These are phyloP conservation scores for Gari tellinella DNA, from an alignment of 2,888 invertebrate species.

Conservation along the genomic window DNA sequence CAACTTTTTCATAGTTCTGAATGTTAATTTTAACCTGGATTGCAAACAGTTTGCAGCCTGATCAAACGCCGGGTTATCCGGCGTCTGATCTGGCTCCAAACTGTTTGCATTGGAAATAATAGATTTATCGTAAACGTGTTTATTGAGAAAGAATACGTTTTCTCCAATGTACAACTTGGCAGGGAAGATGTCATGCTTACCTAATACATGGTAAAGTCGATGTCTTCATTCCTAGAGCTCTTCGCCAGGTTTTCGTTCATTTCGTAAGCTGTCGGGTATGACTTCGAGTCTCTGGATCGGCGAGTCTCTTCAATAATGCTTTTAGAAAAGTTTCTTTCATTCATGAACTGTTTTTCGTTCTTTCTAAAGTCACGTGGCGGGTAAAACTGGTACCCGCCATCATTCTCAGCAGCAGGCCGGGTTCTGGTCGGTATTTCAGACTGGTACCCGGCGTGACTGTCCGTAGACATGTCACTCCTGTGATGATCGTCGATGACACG, in stretches of 20 bases:
- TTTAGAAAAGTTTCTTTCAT: constrained; percentile 73
- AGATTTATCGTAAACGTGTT: too few species aligned
- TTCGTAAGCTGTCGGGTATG: constrained; percentile 71
- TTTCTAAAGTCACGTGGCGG: constrained; percentile 74
- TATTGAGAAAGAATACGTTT: too few species aligned
- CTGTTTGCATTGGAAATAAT: too few species aligned
- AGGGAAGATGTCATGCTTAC: too few species aligned
- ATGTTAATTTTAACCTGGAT: too few species aligned
- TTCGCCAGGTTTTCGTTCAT: constrained; percentile 63
- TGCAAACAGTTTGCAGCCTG: too few species aligned
- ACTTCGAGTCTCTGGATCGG: constrained; percentile 48
- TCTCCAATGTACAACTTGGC: too few species aligned
- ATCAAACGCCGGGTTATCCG: too few species aligned
- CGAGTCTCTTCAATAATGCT: constrained; percentile 70
- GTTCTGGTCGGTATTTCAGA: constrained; percentile 64
- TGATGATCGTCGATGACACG: constrained; percentile 10
- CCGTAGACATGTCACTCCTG: constrained; percentile 62
- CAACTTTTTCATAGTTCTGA: too few species aligned
- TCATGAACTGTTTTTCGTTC: constrained; percentile 75
- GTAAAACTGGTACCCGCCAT: constrained; percentile 52
- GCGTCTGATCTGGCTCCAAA: too few species aligned
- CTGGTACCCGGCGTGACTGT: constrained; percentile 69
- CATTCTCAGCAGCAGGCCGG: constrained; percentile 13
- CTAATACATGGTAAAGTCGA: constrained; percentile 63
- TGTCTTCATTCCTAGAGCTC: constrained; percentile 30